Evolutionary conservation across 2,888 invertebrate genomes (phyloP).

Genomic region (Spisula subtruncata): DNA sequence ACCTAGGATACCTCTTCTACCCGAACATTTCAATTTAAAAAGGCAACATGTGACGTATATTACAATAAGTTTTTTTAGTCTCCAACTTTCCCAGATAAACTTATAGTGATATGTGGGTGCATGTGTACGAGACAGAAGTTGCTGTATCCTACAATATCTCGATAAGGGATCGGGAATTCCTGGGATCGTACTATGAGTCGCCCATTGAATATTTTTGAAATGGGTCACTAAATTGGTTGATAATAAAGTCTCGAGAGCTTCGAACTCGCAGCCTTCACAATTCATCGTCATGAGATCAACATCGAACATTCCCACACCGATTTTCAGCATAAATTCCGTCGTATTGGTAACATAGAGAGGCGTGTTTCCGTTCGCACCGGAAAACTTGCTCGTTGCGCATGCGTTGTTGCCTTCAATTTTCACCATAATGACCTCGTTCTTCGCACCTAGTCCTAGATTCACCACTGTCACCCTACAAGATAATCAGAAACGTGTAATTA

Average conservation of each 20-base stretch:
- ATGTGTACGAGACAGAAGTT: constrained; percentile 71
- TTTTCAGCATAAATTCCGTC: constrained; percentile 63
- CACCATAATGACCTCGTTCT: constrained; percentile 67
- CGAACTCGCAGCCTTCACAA: constrained; percentile 76
- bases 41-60: not conserved
- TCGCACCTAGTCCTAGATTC: constrained; percentile 69
- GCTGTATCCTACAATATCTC: constrained; percentile 71
- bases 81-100: constrained; percentile 73
- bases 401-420: constrained; percentile 68
- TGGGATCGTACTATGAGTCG: constrained; percentile 63
- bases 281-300: constrained; percentile 73
- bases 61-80: constrained; percentile 48
- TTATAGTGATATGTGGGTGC: constrained; percentile 71
- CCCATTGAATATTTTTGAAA: constrained; percentile 74
- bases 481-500: no score
- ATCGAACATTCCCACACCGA: constrained; percentile 69
- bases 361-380: constrained; percentile 53
- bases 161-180: constrained; percentile 57
- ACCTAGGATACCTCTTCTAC: no score
- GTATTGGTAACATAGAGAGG: constrained; percentile 70
- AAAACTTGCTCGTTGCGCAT: constrained; percentile 72
- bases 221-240: constrained; percentile 61
- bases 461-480: constrained; percentile 62
- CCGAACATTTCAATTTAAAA: not conserved
- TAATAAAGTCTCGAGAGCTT: constrained; percentile 64